A percentile compares a stretch with the other conserved stretches of the same genome.
These are phyloP conservation scores for Stictocephala bisonia DNA, from an alignment of 2,888 invertebrate species.

Conservation along the genomic window DNA sequence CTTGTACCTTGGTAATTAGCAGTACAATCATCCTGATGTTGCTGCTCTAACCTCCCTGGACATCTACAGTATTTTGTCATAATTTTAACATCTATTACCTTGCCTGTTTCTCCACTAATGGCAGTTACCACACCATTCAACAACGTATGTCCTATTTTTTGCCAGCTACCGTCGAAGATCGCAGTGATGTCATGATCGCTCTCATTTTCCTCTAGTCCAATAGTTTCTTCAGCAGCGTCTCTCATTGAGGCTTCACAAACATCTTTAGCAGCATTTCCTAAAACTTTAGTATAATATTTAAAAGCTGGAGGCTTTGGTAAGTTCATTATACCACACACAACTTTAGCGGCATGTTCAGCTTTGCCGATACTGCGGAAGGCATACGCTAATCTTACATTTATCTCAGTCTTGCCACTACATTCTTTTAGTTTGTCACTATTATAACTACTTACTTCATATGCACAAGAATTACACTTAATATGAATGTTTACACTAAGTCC, in stretches of 20 bases:
- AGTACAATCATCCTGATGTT: background rate
- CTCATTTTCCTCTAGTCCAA: too few relatives aligned
- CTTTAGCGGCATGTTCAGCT: conserved; percentile 25
- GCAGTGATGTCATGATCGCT: background rate
- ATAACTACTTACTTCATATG: background rate
- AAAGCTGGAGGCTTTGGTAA: conserved; percentile 23
- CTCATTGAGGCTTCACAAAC: too few relatives aligned
- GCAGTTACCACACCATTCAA: background rate
- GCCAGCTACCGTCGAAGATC: background rate
- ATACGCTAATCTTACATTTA: conserved; percentile 34
- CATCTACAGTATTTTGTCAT: background rate
- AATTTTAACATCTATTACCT: background rate
- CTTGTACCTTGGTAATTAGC: background rate
- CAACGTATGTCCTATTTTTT: background rate
- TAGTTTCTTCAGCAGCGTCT: background rate
- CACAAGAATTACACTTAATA: conserved; percentile 14
- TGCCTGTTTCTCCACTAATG: background rate
- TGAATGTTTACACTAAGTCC: conserved; percentile 2
- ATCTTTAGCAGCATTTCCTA: conserved; percentile 4
- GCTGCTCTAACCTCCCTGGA: too few relatives aligned
- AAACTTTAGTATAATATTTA: conserved; percentile 23
- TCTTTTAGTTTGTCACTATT: background rate
- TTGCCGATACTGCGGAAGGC: conserved; percentile 28
- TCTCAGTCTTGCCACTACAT: conserved; percentile 13
- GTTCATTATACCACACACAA: conserved; percentile 46